Base-by-base conservation (phyloP, 1,140 invertebrate genomes). In the Cherax quadricarinatus region DNA sequence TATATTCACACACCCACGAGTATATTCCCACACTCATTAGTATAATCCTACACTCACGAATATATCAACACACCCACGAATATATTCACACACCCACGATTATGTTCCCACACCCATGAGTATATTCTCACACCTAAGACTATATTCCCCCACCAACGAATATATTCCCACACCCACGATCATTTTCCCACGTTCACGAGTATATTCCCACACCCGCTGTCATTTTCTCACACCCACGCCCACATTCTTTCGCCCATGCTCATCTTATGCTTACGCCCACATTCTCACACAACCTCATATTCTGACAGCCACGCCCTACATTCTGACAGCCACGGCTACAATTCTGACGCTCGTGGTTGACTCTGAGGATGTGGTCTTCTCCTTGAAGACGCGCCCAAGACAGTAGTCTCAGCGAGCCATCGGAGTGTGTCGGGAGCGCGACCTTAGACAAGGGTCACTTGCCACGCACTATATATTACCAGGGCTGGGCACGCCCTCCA, bases 401-500 rank as follows among this genome's bases (percentile, higher is more conserved):
- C 62, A 66, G 62, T 66, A 66, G 62, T 66, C 62, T 0, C 4
- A 10, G 14, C 4, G 62, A 66, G 16, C 14, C 62, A 16, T n/a
- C 41, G 49, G 84, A 41, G 62, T 70, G 41, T 75, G 66, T 21
- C 53, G 53, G 48, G 84, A 85, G 84, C 84, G 5, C 62, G 84
- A 86, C 84, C 84, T 73, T 41, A 5, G 66, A 30, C 84, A 86
- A 41, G 84, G 83, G 83, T 85, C 83, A 85, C 83, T 41, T 85
- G 83, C 62, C 66, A 48, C 24, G 21, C 49, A 66, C 70, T 86
- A n/a, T 86, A 86, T 70, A 86, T 75, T 60, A 73, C 60, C 9
- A 86, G 84, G 60, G 14, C 57, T 5, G 14, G 62, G 62, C 62
- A 66, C 62, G 62, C 62, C 62, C 62, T 66, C 62, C 62, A 66